Evolutionary conservation across 2,797 vertebrate genomes (phyloP), one percentile per base, ranked within the genome.

Genomic region (Rhinoraja longicauda): DNA sequence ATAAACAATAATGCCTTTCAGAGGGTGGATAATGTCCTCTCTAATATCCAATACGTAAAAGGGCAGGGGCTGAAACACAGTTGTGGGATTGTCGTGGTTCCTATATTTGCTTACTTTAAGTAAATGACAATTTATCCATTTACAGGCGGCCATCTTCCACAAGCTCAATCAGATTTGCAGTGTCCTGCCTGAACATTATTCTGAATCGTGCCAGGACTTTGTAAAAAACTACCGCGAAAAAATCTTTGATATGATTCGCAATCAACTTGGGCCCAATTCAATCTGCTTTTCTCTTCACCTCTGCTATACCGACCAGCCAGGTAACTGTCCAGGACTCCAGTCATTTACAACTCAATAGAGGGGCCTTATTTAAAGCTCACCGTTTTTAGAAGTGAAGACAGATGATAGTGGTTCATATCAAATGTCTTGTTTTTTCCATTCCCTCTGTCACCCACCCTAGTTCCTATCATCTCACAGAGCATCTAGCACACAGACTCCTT

Each of bases 211-310:
- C 93, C 94, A 97, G 92, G 96, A 96, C 72, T 96, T 99, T 79
- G 94, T 97, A 0, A 93, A 96, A 45, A 97, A 96, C 88, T 98
- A 98, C 0, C 96, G 96, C 0, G 93, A 93, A 0, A 93, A 97
- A 90, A 94, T 97, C 0, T 57, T 98, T 0, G 97, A 98, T 0
- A 95, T 96, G 62, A 93, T 96, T 39, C 93, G 96, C 94, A 88
- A 94, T 81, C 94, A 92, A 2, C 19, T 97, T 73, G 96, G 96
- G 0, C 98, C 98, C 3, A 96, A 97, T 79, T 94, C 98, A 24
- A 96, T 99, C 90, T 99, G 98, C 0, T 93, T 94, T 5, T 94
- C 97, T 1, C 45, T 98, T 92, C 96, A 97, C 62, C 93, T 96
- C 79, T 99, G 98, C 75, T 92, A 96, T 93, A 93, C 94, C 0